Conservation (phyloP, 2,888 invertebrate species). For the Pimpla rufipes region DNA sequence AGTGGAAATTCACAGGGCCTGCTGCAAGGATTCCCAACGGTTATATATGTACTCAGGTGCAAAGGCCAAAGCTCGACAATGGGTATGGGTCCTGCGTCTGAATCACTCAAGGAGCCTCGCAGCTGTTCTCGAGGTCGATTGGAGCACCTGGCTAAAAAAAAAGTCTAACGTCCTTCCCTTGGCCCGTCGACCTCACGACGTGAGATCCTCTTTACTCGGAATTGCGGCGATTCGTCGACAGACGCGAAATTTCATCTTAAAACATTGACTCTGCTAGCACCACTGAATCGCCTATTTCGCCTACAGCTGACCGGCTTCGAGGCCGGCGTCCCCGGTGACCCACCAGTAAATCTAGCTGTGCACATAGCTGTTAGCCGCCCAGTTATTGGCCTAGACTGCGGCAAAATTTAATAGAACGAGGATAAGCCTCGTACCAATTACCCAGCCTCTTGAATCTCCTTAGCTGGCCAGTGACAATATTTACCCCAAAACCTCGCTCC, state of each 20-base stretch:
- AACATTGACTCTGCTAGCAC: background rate
- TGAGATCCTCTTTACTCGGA: background rate
- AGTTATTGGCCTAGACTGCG: background rate
- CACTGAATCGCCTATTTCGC: background rate
- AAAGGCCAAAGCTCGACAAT: conserved; percentile 27
- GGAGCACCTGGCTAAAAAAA: conserved; percentile 50
- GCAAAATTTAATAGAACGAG: background rate
- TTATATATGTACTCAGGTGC: background rate
- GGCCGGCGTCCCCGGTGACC: background rate
- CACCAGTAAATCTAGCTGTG: background rate
- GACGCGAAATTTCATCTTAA: background rate
- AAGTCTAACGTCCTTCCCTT: conserved; percentile 2
- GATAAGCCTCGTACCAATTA: background rate
- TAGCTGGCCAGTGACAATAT: background rate
- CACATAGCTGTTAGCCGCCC: background rate
- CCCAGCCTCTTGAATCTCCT: background rate
- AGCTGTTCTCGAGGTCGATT: conserved; percentile 50
- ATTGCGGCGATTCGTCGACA: background rate
- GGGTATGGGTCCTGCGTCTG: conserved; percentile 14
- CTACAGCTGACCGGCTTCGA: background rate
- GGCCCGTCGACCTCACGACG: background rate
- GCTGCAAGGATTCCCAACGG: background rate
- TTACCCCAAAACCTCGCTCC: background rate
- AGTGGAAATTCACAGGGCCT: background rate
- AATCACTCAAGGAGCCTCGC: conserved; percentile 43